Base-by-base conservation (phyloP, 2,113 vertebrate species). In the Gorsachius goisagi region DNA sequence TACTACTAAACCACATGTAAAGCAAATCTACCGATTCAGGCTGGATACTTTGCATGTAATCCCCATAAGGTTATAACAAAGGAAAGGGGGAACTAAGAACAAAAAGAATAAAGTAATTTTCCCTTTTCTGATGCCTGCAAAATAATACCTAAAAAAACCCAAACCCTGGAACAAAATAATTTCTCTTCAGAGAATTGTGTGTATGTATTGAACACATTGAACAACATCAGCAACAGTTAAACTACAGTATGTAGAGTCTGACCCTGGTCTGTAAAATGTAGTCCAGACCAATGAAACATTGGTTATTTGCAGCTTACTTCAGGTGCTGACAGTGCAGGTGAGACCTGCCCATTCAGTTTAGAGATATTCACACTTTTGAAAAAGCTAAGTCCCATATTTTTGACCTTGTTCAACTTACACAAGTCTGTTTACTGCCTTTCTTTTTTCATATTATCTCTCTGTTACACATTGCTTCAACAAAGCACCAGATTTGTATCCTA, bases 271-370 rank as follows among this genome's bases (percentile, higher is more conserved):
- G 69, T 77, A 95, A 96, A 97, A 94, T 3, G 3, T 64, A 49
- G 73, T 68, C 56, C 44, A 88, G 68, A 95, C 94, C 89, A 96
- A 94, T 91, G 73, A 77, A 96, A 91, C 66, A 44, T 30, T 77
- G 56, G 37, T 60, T 95, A 87, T 83, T 55, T 89, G 23, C 68
- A 87, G 85, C 50, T 88, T 69, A 72, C 45, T 47, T 7, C 58
- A 81, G 88, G 14, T 93, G 80, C 88, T 96, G 81, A 85, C 76
- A 93, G 20, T 12, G 56, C 37, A 90, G 52, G 71, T 84, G 71
- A 81, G 66, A 74, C 32, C 26, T 91, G 30, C 30, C 30, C 32
- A 32, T 85, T 78, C 27, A 47, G 12, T 83, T 79, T n/a, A 89
- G 44, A 50, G 28, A 60, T 66, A 86, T 15, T 58, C 52, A 69